phyloP scores from a whole-genome alignment of 2,797 vertebrate species.

The Capromys pilorides region DNA sequence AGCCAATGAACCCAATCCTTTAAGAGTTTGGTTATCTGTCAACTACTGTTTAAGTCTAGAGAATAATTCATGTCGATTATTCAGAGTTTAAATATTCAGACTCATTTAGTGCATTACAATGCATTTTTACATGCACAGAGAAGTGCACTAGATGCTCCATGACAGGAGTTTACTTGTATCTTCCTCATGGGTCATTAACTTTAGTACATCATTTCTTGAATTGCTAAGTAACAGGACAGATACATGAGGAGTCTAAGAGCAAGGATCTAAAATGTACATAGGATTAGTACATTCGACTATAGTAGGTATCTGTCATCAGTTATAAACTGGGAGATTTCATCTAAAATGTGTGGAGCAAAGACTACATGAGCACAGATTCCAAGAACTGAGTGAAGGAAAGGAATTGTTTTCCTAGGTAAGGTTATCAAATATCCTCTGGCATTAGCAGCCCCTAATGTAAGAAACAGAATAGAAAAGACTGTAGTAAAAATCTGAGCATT shows the following conservation, averaged over 20 bases:
- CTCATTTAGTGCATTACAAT: constrained; percentile 62
- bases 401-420: constrained; percentile 11
- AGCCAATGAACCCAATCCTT: constrained; percentile 32
- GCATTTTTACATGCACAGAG: constrained; percentile 29
- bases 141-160: constrained; percentile 45
- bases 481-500: neutral
- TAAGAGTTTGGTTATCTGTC: constrained; percentile 16
- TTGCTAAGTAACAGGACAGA: constrained; percentile 45
- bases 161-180: constrained; percentile 64
- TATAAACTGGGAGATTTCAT: neutral
- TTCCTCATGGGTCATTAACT: constrained; percentile 56
- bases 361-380: neutral
- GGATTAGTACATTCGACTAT: neutral
- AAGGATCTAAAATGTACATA: neutral
- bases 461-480: neutral
- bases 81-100: constrained; percentile 64
- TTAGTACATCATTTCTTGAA: constrained; percentile 59
- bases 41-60: constrained; percentile 59
- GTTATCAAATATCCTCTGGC: neutral
- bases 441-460: neutral
- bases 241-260: neutral
- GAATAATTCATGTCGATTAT: constrained; percentile 40
- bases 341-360: neutral
- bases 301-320: neutral
- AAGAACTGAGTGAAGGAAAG: neutral